A percentile compares a stretch with the other conserved stretches of the same genome.
Conservation (phyloP, 2,888 invertebrate species). For the Megaustenia siamemsis region DNA sequence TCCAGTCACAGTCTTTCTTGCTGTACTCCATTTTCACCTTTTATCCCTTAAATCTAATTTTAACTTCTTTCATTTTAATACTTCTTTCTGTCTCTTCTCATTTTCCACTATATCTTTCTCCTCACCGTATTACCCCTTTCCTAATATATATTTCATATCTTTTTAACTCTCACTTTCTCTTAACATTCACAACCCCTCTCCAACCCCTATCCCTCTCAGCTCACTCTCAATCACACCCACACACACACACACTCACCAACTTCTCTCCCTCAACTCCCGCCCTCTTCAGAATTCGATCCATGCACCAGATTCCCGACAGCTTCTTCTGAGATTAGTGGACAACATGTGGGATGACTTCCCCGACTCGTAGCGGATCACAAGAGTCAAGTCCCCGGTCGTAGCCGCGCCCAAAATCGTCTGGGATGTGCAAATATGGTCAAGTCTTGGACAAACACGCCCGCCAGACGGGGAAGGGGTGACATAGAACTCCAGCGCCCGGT, state of each 20-base stretch:
- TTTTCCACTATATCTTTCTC: conserved; percentile 32
- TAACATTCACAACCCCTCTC: too few species aligned
- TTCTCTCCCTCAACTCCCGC: not conserved
- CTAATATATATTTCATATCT: not conserved
- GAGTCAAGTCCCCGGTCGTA: conserved; percentile 30
- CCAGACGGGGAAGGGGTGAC: not conserved
- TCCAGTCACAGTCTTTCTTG: too few species aligned
- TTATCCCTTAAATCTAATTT: not conserved
- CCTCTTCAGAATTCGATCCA: not conserved
- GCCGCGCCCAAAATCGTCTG: conserved; percentile 5
- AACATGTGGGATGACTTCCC: conserved; percentile 35
- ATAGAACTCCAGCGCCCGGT: conserved; percentile 9
- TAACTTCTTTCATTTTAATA: conserved; percentile 34
- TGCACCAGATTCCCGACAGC: not conserved
- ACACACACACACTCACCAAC: conserved; percentile 19
- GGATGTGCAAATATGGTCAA: conserved; percentile 44
- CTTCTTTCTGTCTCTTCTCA: conserved; percentile 43
- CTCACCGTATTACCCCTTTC: conserved; percentile 12
- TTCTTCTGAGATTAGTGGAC: conserved; percentile 21
- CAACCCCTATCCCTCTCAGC: not conserved
- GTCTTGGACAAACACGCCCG: conserved; percentile 49
- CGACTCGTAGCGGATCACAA: conserved; percentile 18
- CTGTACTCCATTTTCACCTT: too few species aligned
- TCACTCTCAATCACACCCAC: not conserved
- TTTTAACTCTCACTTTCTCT: conserved; percentile 31